These are phyloP conservation scores for Hydrozoanthus gracilis DNA, from an alignment of 92 coral and sea anemone genomes.

Conservation along the genomic window DNA sequence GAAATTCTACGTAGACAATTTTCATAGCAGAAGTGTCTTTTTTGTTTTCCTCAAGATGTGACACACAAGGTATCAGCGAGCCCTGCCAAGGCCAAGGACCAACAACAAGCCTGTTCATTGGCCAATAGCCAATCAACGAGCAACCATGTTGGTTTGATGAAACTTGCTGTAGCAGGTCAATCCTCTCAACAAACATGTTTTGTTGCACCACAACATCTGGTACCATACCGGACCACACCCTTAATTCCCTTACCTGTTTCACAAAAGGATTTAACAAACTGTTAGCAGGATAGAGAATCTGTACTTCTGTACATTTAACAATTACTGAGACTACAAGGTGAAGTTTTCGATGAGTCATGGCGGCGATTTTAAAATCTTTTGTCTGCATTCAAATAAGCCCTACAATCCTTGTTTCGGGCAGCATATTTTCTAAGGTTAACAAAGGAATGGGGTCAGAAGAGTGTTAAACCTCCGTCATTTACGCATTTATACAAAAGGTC, in stretches of 20 bases:
- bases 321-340: too few relatives aligned
- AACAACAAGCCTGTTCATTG: conserved; percentile 83
- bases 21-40: conserved; percentile 62
- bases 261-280: not conserved
- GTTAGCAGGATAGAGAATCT: not conserved
- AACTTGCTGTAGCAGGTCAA: conserved; percentile 70
- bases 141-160: conserved; percentile 50
- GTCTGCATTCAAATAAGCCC: too few relatives aligned
- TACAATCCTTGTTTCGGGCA: too few relatives aligned
- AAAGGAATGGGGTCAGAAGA: too few relatives aligned
- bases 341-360: too few relatives aligned
- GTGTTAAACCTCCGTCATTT: too few relatives aligned
- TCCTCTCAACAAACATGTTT: conserved; percentile 81
- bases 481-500: too few relatives aligned
- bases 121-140: conserved; percentile 90
- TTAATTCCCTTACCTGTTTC: conserved; percentile 76
- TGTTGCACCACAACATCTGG: conserved; percentile 71
- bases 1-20: conserved; percentile 67
- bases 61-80: conserved; percentile 72
- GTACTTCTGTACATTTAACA: too few relatives aligned
- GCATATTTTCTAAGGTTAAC: too few relatives aligned
- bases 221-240: conserved; percentile 82
- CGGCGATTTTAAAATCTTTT: too few relatives aligned
- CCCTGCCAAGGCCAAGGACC: conserved; percentile 98
- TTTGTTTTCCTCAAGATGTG: conserved; percentile 73